phyloP scores from a whole-genome alignment of 2,113 vertebrate genomes.

The Dipodomys ordii region DNA sequence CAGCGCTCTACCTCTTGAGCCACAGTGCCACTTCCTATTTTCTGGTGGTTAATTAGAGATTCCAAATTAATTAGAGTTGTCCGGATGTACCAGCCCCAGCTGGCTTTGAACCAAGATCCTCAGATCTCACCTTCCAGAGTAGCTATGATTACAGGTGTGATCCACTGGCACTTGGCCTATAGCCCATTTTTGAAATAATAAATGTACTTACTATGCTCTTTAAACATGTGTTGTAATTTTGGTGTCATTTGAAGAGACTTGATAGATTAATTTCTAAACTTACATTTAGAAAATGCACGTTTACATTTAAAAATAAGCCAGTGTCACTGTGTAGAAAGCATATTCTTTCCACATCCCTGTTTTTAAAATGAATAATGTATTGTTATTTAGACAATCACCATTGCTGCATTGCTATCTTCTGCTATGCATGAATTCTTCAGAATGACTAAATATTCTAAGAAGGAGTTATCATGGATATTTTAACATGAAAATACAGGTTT shows the following conservation, averaged over 20 bases:
- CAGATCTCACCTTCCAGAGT: too few relatives aligned
- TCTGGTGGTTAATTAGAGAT: too few relatives aligned
- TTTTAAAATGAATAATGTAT: conserved; percentile 70
- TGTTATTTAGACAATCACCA: conserved; percentile 66
- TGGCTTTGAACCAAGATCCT: too few relatives aligned
- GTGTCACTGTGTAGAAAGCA: conserved; percentile 56
- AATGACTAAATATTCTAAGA: conserved; percentile 65
- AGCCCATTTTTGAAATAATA: too few relatives aligned
- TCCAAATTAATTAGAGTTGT: too few relatives aligned
- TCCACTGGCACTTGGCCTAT: too few relatives aligned
- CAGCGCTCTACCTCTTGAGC: too few relatives aligned
- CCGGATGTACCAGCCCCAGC: too few relatives aligned
- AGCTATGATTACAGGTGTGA: too few relatives aligned
- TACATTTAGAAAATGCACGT: too few relatives aligned
- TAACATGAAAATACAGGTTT: conserved; percentile 1
- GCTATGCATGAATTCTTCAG: conserved; percentile 56
- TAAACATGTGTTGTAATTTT: conserved; percentile 13
- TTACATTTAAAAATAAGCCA: conserved; percentile 4
- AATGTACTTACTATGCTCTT: too few relatives aligned
- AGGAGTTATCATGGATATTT: conserved; percentile 58
- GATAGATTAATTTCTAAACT: not conserved
- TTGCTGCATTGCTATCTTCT: conserved; percentile 68
- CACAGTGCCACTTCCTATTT: too few relatives aligned
- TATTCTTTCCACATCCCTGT: conserved; percentile 26
- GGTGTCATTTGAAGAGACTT: conserved; percentile 59